Conservation (phyloP, 1,140 invertebrate species). For the Sweltsa coloradensis region DNA sequence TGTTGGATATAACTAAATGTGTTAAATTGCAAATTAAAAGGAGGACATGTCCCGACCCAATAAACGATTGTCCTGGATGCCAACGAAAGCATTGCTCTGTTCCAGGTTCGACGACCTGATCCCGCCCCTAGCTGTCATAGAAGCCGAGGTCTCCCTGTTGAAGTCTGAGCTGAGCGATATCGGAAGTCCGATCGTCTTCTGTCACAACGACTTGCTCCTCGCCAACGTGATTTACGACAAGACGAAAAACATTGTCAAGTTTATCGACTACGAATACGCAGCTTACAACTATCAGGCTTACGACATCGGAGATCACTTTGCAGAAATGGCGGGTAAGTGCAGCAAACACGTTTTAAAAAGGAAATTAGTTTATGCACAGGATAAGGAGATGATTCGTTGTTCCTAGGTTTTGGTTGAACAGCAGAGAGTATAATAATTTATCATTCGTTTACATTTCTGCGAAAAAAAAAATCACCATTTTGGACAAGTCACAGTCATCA, state of each 20-base stretch:
- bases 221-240: slow-evolving; percentile 84
- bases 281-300: slow-evolving; percentile 88
- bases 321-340: slow-evolving; percentile 91
- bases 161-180: slow-evolving; percentile 48
- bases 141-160: slow-evolving; percentile 54
- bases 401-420: not conserved
- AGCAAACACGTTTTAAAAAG: slow-evolving; percentile 2
- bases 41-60: too few species aligned
- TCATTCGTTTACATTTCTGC: too few species aligned
- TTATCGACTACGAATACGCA: slow-evolving; percentile 98
- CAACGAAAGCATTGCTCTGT: too few species aligned
- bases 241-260: slow-evolving; percentile 58
- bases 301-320: slow-evolving; percentile 97
- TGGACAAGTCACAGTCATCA: too few species aligned
- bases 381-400: not conserved
- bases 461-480: too few species aligned
- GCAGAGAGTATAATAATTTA: slow-evolving; percentile 2
- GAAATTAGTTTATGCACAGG: not conserved
- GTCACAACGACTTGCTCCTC: slow-evolving; percentile 94
- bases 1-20: too few species aligned
- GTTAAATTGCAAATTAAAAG: too few species aligned
- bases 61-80: too few species aligned
- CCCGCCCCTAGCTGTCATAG: slow-evolving; percentile 47
- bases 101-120: slow-evolving; percentile 56
- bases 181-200: slow-evolving; percentile 79